Base-by-base conservation (phyloP, 2,888 invertebrate genomes). In the Plebejus melissa region DNA sequence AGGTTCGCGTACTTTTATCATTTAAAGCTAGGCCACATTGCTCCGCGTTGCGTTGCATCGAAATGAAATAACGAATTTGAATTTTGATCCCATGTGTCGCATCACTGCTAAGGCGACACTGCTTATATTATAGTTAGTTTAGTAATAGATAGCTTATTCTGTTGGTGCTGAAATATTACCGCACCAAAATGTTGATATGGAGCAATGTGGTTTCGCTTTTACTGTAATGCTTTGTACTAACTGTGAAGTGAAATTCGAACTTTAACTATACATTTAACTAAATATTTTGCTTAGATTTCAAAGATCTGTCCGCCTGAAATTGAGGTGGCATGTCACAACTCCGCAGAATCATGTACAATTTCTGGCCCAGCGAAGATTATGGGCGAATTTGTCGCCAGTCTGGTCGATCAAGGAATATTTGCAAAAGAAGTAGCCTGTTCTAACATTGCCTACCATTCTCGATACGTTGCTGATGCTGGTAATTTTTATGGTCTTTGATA, bases 281-380 rank as follows among this genome's bases (percentile, higher is more conserved):
- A 22, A 22, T 22, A 7, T 58, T 58, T 28, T 58, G n/a, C 7
- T 65, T 46, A 46, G 46, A 70, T 70, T 1, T 74, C 74, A 22
- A 54, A 54, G 5, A 16, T 75, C 6, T 70, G 58, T 22, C 76
- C 76, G 2, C 76, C 74, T 16, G 60, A 76, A 50, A 95, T 97
- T 41, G 95, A 95, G 79, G 95, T 96, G 0, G 96, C 97, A 16
- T 97, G 97, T 83, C 97, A 97, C 88, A 97, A 97, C 84, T 95
- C 96, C 0, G 93, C 94, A 5, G 96, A 96, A 79, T 96, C 96
- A 54, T 95, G 96, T 74, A 97, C 97, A 0, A 94, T 97, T 75
- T 97, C 97, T 9, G 97, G 97, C 0, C 96, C 96, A 0, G 92
- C 93, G 0, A 95, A 95, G 54, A 91, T 91, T 9, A 94, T 96